Evolutionary conservation across 1,140 invertebrate genomes (phyloP), one percentile per base, ranked within the genome.

Genomic region (Pectinophora gossypiella): DNA sequence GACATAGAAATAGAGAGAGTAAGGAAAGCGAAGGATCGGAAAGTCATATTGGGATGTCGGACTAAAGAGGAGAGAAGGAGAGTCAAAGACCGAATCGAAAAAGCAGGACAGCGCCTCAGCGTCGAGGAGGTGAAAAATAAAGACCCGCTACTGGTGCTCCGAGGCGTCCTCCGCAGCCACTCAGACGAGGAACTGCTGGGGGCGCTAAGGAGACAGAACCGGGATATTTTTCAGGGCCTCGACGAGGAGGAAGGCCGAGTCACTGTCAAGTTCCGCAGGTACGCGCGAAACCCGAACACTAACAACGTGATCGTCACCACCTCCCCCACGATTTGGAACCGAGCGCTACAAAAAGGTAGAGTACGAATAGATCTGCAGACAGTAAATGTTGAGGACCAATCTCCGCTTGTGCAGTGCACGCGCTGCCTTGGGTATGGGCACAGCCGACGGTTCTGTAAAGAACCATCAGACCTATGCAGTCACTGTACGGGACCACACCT

Each of bases 121-220:
- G 51, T 55, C 1, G 60, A 58, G 43, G 49, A 54, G 5, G 22
- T 49, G 0, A 58, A 52, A 32, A 62, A 58, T 10, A 54, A 36
- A 46, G 44, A 56, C 23, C 49, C 64, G 1, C 51, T 60, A 0
- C 1, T 67, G 4, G 13, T 56, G 0, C 6, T 67, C 1, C 47
- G n/a, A 22, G 52, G 22, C 2, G 56, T 67, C 0, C 23, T 63
- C 0, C 3, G 0, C 0, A 2, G 16, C 0, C 18, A 67, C 19
- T 52, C 27, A 0, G 54, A 67, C n/a, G 61, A 63, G 16, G 61
- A 68, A 0, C 43, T 68, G 0, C 9, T 48, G 5, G 19, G 32
- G 9, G 51, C 52, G 10, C 9, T 67, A 0, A 36, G 15, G 5
- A 56, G 35, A n/a, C 59, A 67, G 7, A 67, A 67, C 19, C 9